Base-by-base conservation (phyloP, 1,140 invertebrate species). In the Capitella teleta region DNA sequence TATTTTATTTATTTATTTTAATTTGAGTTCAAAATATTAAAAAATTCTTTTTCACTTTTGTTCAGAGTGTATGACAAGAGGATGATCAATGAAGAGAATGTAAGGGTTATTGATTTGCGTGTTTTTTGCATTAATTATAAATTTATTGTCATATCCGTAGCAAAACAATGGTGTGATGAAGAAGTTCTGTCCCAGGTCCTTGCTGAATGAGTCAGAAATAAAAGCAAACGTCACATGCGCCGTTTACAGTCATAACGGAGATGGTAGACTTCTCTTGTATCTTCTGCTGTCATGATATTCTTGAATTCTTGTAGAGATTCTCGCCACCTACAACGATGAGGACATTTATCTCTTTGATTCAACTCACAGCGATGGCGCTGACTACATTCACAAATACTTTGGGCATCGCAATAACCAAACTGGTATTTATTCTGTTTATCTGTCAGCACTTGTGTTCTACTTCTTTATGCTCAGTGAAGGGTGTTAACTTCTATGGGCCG, bases 321-420 rank as follows among this genome's bases (percentile, higher is more conserved):
- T 97, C 14, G 89, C 84, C 3, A 86, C 87, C 0, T 96, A 93
- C 67, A 93, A 87, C 70, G 87, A 95, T 72, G 88, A 91, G 49
- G 83, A 90, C 63, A 87, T 97, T 58, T 96, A 92, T 74, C 69
- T 93, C 21, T 95, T 91, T 66, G 82, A 92, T 70, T 77, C 78
- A n/a, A 73, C 55, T 53, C 70, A 71, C 59, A 73, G 77, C 45
- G 71, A 75, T 51, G 67, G 64, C 21, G 74, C 78, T 37, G 78
- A 82, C 58, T 83, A 76, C 67, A 74, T 80, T 6, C 83, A 90
- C 62, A 77, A 73, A 52, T 96, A 93, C 53, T 40, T 49, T 21
- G 77, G 77, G 4, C 77, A 78, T 54, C 61, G 76, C 28, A 78
- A 78, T 59, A 76, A 67, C 55, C 65, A 71, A 24, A 78, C 76